Evolutionary conservation across 1,140 invertebrate genomes (phyloP), one percentile per base, ranked within the genome.

Genomic region (Cherax quadricarinatus): DNA sequence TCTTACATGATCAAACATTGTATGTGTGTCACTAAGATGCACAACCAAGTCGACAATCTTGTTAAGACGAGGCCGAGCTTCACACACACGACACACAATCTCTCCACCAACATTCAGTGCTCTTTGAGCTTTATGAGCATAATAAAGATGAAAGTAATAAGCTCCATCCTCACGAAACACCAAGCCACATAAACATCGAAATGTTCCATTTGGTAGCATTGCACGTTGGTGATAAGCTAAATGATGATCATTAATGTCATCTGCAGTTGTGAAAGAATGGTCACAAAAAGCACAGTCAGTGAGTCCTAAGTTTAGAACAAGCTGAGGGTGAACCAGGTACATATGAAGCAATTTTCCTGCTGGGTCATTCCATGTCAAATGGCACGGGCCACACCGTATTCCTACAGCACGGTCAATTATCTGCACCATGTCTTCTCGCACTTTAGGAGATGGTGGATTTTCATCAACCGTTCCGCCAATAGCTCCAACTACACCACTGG

Each of bases 1-100:
- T 70, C 93, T 83, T 51, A 93, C 93, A 81, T 93, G 93, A 82
- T 93, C 93, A 85, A 93, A 93, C 93, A 93, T 93, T 10, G 93
- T 92, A 41, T 93, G 93, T 18, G 88, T 89, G 66, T 93, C 93
- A 85, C 93, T 93, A 7, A 93, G 75, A 85, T 93, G 93, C n/a
- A 93, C 93, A 73, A 93, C 93, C 21, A 93, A 60, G 62, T 93
- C 93, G 0, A 93, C 93, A 12, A 93, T 93, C 81, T 93, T 93
- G 24, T 93, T 93, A 30, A 93, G 88, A 53, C 92, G 89, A 24
- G 91, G 83, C n/a, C 92, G 88, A 30, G 66, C 83, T 48, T 93
- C 93, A 86, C 93, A 93, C 49, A 93, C 89, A 14, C 93, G 91
- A 53, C 93, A 93, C 21, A 93, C 92, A 49, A 93, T 93, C 81